Evolutionary conservation across 1,140 invertebrate genomes (phyloP).

Genomic region (Phocides pigmalion): DNA sequence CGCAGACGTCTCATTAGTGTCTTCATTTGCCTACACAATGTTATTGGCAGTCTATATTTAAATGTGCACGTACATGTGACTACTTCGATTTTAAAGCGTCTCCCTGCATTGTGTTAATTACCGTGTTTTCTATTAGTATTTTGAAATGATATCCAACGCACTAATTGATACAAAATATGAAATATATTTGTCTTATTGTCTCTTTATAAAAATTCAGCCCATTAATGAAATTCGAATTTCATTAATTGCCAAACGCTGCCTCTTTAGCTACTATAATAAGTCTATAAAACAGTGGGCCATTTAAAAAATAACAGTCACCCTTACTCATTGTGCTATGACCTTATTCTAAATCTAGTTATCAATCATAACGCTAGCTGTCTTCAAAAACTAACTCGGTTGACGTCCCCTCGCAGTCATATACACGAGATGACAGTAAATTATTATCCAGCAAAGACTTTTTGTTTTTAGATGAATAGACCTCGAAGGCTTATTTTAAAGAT

Average conservation of each 20-base stretch:
- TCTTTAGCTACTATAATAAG: neutral
- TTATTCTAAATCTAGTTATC: constrained; percentile 36
- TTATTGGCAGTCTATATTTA: constrained; percentile 61
- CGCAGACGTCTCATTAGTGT: constrained; percentile 61
- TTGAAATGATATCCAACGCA: no score
- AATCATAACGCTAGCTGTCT: constrained; percentile 33
- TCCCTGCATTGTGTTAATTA: constrained; percentile 17
- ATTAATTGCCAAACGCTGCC: no score
- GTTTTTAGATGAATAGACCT: constrained; percentile 31
- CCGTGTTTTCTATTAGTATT: no score
- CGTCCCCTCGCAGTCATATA: constrained; percentile 24
- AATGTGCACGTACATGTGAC: constrained; percentile 35
- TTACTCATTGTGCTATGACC: constrained; percentile 13
- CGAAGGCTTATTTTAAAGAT: neutral
- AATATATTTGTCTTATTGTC: no score
- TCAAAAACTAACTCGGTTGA: constrained; percentile 37
- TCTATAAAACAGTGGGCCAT: neutral
- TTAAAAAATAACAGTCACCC: neutral
- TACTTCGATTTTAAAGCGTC: constrained; percentile 32
- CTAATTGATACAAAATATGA: no score
- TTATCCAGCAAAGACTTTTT: constrained; percentile 33
- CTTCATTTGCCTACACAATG: constrained; percentile 57
- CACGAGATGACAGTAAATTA: constrained; percentile 37
- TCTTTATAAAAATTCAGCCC: no score
- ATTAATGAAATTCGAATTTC: no score